Evolutionary conservation across 1,140 invertebrate species (phyloP), one percentile per base, ranked within the genome.

Genomic region (Triops longicaudatus): DNA sequence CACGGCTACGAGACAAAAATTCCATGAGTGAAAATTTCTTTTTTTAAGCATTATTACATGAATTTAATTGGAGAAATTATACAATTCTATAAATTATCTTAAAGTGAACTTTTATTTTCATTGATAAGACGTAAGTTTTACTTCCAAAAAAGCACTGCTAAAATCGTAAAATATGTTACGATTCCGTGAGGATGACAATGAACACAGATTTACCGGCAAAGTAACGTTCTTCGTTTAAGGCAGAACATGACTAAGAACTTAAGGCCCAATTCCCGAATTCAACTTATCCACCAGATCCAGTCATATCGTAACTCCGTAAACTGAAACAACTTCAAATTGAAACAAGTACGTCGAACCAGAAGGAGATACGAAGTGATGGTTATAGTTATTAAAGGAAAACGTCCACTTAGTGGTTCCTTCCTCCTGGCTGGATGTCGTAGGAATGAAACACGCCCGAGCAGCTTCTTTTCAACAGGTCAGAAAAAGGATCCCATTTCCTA

Each of bases 391-490:
- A 63, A 63, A 4, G 6, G n/a, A 63, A 63, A 63, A 63, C 7
- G 50, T n/a, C 17, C 50, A 63, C 50, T 63, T 22, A 1, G 2
- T 22, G 17, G 50, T 63, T 63, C 50, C 50, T 63, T 22, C 22
- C 50, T 63, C 50, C 22, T 22, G 14, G 50, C 50, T 63, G 50
- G 50, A 63, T 22, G 50, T 63, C 50, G 50, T 22, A 6, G 50
- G 50, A 63, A 63, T 63, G 50, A 63, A 63, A 14, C 50, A 22
- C 10, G 9, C 50, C 50, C 14, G 0, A 63, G 50, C 22, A 0
- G 50, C 14, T 63, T 63, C 50, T 63, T 63, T 63, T 63, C 50
- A 63, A 63, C 50, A 63, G 50, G 50, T 63, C n/a, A 63, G 50
- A 63, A 63, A 63, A 50, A 63, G 22, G 22, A 22, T 63, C 9